Percentiles rank a stretch among this genome's conserved stretches.
Evolutionary conservation across 2,888 invertebrate species (phyloP).

Genomic region (Herminia tarsipennalis): DNA sequence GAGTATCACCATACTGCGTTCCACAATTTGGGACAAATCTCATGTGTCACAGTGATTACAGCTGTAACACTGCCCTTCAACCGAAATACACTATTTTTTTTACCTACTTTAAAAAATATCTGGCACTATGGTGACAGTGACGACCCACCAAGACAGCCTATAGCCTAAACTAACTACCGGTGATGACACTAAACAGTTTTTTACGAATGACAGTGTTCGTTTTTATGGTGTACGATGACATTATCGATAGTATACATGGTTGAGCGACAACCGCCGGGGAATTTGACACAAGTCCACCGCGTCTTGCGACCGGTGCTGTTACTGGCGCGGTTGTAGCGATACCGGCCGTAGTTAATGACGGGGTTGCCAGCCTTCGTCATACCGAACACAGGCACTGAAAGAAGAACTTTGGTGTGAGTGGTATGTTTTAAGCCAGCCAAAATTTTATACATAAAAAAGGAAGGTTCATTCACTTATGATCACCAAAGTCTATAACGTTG

Average conservation of each 20-base stretch:
- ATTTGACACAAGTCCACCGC: slow-evolving; percentile 17
- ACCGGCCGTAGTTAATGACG: slow-evolving; percentile 12
- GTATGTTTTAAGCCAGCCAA: no score
- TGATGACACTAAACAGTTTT: neutral
- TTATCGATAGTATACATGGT: slow-evolving; percentile 16
- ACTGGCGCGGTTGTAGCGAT: slow-evolving; percentile 17
- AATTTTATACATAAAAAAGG: neutral
- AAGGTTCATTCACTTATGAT: no score
- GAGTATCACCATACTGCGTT: no score
- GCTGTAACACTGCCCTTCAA: no score
- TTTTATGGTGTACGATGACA: slow-evolving; percentile 13
- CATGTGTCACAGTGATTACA: no score
- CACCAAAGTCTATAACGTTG: no score
- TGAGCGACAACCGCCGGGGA: slow-evolving; percentile 14
- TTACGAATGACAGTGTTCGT: slow-evolving; percentile 16
- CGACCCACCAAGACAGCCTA: no score
- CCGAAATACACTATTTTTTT: no score
- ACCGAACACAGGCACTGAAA: slow-evolving; percentile 16
- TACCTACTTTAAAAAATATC: no score
- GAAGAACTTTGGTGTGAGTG: neutral
- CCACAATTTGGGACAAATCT: no score
- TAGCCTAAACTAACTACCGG: no score
- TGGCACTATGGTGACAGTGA: no score
- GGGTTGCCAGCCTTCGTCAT: slow-evolving; percentile 14
- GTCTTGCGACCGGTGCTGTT: slow-evolving; percentile 8